A percentile compares a stretch with the other conserved stretches of the same genome.
phyloP scores from a whole-genome alignment of 2,113 vertebrate species.

The human (Homo sapiens) region GRCh38 chr7:138922501-138923000 shows the following conservation, averaged over 20 bases:
- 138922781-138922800: neutral
- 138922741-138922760: neutral
- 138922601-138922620: neutral
- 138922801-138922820: neutral
- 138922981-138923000: neutral
- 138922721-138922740: neutral
- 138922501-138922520: neutral
- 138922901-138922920: neutral
- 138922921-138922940: neutral
- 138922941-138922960: neutral
- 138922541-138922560: neutral
- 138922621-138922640: neutral
- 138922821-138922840: neutral
- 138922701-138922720: neutral
- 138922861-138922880: neutral
- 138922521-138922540: slow-evolving; percentile 12
- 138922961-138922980: neutral
- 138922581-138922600: slow-evolving; percentile 15
- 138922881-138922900: neutral
- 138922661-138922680: neutral
- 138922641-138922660: neutral
- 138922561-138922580: neutral
- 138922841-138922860: neutral
- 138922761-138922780: neutral
- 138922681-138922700: neutral